Conservation (phyloP, 2,113 vertebrate species). For the Narcine bancroftii region DNA sequence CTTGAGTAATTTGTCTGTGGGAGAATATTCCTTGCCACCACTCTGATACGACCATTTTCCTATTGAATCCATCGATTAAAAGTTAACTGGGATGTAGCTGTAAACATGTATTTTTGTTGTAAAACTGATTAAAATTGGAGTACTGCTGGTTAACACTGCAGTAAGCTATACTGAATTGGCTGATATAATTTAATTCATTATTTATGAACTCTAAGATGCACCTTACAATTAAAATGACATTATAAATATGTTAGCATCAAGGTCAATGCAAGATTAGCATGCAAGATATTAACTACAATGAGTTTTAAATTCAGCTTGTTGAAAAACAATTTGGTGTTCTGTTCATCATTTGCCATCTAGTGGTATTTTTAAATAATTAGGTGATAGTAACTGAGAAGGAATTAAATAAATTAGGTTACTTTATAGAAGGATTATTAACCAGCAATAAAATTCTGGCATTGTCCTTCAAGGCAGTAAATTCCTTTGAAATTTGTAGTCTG, state of each 20-base stretch:
- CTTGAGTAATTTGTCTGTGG: not conserved
- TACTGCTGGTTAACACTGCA: not conserved
- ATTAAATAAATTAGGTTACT: not conserved
- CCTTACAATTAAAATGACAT: not conserved
- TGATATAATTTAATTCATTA: not conserved
- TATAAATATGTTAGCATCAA: not conserved
- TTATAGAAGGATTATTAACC: not conserved
- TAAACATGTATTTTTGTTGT: not conserved
- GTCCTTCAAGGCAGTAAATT: not conserved
- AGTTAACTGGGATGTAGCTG: not conserved
- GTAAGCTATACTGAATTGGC: not conserved
- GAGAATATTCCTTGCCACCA: not conserved
- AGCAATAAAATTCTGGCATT: not conserved
- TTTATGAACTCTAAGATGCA: constrained; percentile 14
- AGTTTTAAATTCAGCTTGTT: not conserved
- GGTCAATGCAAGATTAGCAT: constrained; percentile 14
- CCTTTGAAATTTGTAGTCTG: not conserved
- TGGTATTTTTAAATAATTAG: not conserved
- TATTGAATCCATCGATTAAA: not conserved
- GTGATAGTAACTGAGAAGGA: not conserved
- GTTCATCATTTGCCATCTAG: not conserved
- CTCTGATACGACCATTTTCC: not conserved
- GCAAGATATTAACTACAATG: not conserved
- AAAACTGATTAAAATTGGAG: not conserved
- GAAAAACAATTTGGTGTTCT: not conserved